Evolutionary conservation across 2,888 invertebrate genomes (phyloP).

Genomic region (Drosophila demipolita): DNA sequence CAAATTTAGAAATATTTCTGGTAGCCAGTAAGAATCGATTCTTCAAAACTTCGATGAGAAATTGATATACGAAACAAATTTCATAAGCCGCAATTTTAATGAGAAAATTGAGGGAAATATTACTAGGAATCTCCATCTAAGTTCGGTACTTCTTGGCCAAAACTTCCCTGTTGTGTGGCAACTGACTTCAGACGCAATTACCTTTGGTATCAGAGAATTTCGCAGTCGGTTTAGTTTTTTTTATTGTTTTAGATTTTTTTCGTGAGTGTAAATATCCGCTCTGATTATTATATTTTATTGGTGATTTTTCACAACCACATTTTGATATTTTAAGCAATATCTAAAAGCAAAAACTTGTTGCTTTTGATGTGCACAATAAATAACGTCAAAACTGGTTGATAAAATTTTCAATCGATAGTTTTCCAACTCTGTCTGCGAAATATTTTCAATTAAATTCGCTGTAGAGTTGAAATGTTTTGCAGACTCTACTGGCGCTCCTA

Average conservation of each 20-base stretch:
- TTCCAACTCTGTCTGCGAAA: neutral
- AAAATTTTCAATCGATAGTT: neutral
- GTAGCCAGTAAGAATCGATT: too few species aligned
- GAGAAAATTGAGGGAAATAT: neutral
- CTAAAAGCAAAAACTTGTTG: neutral
- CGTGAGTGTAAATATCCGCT: neutral
- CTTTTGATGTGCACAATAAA: neutral
- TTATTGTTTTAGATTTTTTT: neutral
- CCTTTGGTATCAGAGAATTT: neutral
- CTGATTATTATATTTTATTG: neutral
- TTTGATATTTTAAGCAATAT: neutral
- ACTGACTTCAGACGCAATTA: neutral
- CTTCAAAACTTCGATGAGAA: too few species aligned
- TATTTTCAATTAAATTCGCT: slow-evolving; percentile 2
- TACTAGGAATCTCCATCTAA: neutral
- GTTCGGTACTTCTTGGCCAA: neutral
- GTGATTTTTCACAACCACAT: neutral
- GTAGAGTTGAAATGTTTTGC: slow-evolving; percentile 1
- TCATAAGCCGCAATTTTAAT: neutral
- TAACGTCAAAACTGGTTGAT: neutral
- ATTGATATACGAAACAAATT: neutral
- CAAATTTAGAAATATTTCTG: too few species aligned
- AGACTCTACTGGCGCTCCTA: neutral
- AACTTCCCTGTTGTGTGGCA: neutral
- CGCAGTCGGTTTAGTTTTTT: neutral